These are phyloP conservation scores for Melieria picta DNA, from an alignment of 2,888 invertebrate genomes.

Conservation along the genomic window DNA sequence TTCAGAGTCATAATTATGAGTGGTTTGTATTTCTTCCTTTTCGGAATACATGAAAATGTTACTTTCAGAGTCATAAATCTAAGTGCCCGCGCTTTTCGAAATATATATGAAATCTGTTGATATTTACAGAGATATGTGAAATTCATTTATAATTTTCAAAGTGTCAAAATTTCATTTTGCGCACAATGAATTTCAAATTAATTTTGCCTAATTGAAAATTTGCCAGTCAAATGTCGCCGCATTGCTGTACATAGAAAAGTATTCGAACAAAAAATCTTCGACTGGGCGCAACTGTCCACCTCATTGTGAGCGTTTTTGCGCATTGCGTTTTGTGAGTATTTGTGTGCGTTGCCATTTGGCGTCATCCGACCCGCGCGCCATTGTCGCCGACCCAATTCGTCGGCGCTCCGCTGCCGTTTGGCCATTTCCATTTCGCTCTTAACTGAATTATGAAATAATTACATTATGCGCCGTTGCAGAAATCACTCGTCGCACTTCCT, in stretches of 20 bases:
- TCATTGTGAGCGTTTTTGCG: background rate
- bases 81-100: too few species aligned
- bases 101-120: too few species aligned
- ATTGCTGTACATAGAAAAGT: conserved; percentile 11
- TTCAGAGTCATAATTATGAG: too few species aligned
- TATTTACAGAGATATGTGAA: too few species aligned
- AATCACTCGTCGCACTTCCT: conserved; percentile 24
- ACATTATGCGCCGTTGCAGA: conserved; percentile 26
- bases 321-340: background rate
- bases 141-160: too few species aligned
- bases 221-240: conserved; percentile 30
- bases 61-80: too few species aligned
- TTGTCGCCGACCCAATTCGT: background rate
- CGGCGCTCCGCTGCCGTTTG: conserved; percentile 33
- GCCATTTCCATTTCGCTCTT: conserved; percentile 14
- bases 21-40: too few species aligned
- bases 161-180: conserved; percentile 43
- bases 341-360: background rate
- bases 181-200: conserved; percentile 61
- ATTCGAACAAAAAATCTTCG: background rate
- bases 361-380: background rate
- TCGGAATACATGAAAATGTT: too few species aligned
- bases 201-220: conserved; percentile 60
- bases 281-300: too few species aligned
- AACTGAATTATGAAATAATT: conserved; percentile 41